Base-by-base conservation (phyloP, 2,797 vertebrate genomes). In the Neomorphus geoffroyi region DNA sequence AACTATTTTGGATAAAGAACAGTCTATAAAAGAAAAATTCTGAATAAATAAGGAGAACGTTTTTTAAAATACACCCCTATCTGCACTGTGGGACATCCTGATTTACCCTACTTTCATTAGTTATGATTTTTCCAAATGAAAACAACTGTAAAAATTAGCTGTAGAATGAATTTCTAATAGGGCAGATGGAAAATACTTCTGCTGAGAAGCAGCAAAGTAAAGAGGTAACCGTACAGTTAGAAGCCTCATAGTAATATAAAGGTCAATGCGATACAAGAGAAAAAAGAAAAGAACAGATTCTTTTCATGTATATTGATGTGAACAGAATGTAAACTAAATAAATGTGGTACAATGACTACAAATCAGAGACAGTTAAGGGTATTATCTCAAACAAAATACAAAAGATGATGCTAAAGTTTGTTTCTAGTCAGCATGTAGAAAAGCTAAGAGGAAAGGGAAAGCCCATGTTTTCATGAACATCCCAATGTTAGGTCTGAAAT, bases 371-470 rank as follows among this genome's bases (percentile, higher is more conserved):
- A 84, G 41, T 26, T 77, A 84, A 86, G 41, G 18, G n/a, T 43
- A 75, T 90, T 37, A 41, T 77, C 41, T 74, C 39, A 80, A 61
- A 78, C 18, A 57, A 79, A 92, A 89, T 53, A 75, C n/a, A 66
- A 28, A 72, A 69, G 39, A 67, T 81, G 46, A 75, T n/a, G 51
- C 50, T 74, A 3, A 61, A 75, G 39, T 41, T 58, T 62, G 43
- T 65, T 81, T 72, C 73, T 86, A 73, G 43, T 50, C 73, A 92
- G 67, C 85, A 90, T 77, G 82, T 85, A 88, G 62, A 73, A 81
- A 53, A 84, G 33, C 30, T 22, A 78, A 93, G 73, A 86, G 43
- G 37, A 17, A 81, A 54, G 56, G 65, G 77, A 94, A 86, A 86
- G 66, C 12, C 41, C 33, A 11, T 12, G 12, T 72, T 43, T 80